Conservation (phyloP, 2,797 vertebrate species). For the Ceryle rudis region DNA sequence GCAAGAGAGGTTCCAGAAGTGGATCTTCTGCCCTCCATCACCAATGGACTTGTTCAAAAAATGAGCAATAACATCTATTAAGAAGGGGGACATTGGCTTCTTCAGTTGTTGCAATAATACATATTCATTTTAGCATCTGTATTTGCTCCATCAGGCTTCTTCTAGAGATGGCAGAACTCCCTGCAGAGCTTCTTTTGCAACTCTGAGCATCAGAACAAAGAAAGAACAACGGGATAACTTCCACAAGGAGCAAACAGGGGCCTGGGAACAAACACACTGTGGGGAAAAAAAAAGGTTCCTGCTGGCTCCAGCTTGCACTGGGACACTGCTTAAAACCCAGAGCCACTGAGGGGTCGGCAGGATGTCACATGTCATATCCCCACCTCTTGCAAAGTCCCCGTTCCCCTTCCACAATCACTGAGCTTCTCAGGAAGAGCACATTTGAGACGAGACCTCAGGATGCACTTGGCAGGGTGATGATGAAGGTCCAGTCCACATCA, state of each 20-base stretch:
- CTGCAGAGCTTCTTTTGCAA: background rate
- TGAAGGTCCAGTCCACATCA: background rate
- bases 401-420: rapidly evolving
- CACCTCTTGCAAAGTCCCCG: background rate
- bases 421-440: background rate
- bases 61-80: slow-evolving; percentile 15
- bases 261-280: background rate
- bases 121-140: slow-evolving; percentile 4
- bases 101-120: background rate
- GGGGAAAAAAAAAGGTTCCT: background rate
- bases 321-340: background rate
- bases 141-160: background rate
- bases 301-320: background rate
- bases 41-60: background rate
- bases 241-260: background rate
- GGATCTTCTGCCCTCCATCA: background rate
- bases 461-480: background rate
- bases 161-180: background rate
- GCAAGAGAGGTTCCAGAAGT: background rate
- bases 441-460: background rate
- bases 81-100: background rate
- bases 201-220: background rate
- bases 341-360: background rate
- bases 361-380: background rate
- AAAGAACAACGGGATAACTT: background rate